phyloP scores from a whole-genome alignment of 2,797 vertebrate genomes.

The Momotus momota region DNA sequence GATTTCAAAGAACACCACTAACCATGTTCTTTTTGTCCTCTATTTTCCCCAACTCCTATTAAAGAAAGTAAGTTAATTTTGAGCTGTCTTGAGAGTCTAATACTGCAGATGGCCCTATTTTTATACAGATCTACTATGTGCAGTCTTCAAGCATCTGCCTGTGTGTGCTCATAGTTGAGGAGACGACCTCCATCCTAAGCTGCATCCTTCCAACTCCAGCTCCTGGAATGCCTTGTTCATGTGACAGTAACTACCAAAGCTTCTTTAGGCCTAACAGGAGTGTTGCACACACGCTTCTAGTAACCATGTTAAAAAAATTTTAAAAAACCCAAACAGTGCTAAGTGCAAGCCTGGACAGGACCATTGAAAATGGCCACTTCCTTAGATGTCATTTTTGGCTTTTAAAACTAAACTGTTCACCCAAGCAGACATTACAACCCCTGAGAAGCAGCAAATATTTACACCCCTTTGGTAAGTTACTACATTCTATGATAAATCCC shows the following conservation, averaged over 20 bases:
- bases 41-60: background rate
- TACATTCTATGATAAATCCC: background rate
- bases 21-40: background rate
- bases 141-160: background rate
- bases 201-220: background rate
- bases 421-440: background rate
- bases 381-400: background rate
- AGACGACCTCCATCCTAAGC: background rate
- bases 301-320: background rate
- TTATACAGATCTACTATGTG: too few species aligned
- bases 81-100: background rate
- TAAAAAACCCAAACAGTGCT: background rate
- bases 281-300: background rate
- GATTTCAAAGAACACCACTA: background rate
- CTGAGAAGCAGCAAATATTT: background rate
- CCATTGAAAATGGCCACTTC: background rate
- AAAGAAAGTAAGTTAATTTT: background rate
- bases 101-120: background rate
- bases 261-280: background rate
- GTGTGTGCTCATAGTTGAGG: fast-evolving
- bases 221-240: fast-evolving
- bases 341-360: background rate
- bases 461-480: background rate
- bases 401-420: background rate
- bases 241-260: background rate